Evolutionary conservation across 1,140 invertebrate species (phyloP), one percentile per base, ranked within the genome.

Genomic region (Nixonia krombeini): DNA sequence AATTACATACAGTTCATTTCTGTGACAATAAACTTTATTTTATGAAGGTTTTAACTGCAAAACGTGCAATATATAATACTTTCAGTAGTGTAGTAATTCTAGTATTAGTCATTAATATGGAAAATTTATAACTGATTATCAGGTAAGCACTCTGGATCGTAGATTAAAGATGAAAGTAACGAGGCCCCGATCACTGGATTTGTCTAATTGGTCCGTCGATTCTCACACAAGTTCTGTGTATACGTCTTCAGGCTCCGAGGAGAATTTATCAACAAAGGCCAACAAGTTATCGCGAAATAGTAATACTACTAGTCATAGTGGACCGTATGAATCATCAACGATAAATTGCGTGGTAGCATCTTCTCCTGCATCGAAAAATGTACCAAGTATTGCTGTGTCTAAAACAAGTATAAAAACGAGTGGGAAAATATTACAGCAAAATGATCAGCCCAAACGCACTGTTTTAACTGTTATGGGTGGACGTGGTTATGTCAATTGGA

Each of bases 161-260:
- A 87, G 93, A 72, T 79, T 94, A 12, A 88, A 91, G 46, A 92
- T 94, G 90, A 92, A 94, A 71, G 91, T 91, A 0, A 91, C 91
- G 4, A 83, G 93, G 21, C 94, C 93, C 0, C 85, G 93, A 16
- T 94, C 93, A 4, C 82, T 95, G 23, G 94, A 96, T 76, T 77
- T 96, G 0, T 94, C 93, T 1, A 94, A 93, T 76, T 93, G 93
- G 92, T 95, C 93, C 0, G 93, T 95, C 0, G 93, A 95, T 74
- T 94, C 93, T 0, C 89, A 92, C 55, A 91, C 92, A 1, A 94
- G 93, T 7, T 93, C 92, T 12, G 76, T 93, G 7, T 94, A 92
- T 70, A 93, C 91, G 1, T 92, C 91, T 0, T 93, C 92, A 0
- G 92, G 92, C 0, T 93, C 92, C 41, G 93, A 94, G 72, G 92